Evolutionary conservation across 2,797 vertebrate species (phyloP).

Genomic region (Ceyx erithaca): DNA sequence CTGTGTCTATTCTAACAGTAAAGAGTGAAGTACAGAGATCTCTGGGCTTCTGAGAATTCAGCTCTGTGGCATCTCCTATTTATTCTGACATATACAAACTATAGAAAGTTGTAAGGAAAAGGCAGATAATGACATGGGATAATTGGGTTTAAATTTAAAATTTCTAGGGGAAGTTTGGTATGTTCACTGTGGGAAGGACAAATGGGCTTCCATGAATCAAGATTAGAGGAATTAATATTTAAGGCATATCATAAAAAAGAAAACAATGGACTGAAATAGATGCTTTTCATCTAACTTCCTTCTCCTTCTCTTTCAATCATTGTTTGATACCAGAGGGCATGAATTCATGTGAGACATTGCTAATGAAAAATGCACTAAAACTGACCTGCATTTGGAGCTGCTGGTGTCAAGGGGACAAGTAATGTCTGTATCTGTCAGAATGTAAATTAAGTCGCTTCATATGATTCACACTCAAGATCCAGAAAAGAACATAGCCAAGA

Average conservation of each 20-base stretch:
- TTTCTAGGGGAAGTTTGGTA: background rate
- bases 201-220: background rate
- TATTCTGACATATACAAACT: background rate
- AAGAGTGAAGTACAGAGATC: background rate
- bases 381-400: constrained; percentile 39
- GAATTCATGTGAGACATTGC: background rate
- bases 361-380: constrained; percentile 64
- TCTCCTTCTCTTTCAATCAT: background rate
- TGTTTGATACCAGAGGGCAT: background rate
- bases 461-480: background rate
- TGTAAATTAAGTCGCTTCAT: background rate
- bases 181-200: background rate
- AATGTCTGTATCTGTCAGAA: constrained; percentile 17
- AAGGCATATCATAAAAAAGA: background rate
- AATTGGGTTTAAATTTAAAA: background rate
- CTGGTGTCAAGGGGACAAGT: constrained; percentile 43
- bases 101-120: background rate
- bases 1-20: background rate
- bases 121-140: background rate
- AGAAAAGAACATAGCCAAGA: background rate
- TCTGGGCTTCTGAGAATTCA: background rate
- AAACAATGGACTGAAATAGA: constrained; percentile 4
- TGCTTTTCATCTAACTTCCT: constrained; percentile 13
- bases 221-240: background rate
- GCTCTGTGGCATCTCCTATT: background rate